Evolutionary conservation across 2,797 vertebrate species (phyloP), one percentile per base, ranked within the genome.

Genomic region (Taenioides sp.): DNA sequence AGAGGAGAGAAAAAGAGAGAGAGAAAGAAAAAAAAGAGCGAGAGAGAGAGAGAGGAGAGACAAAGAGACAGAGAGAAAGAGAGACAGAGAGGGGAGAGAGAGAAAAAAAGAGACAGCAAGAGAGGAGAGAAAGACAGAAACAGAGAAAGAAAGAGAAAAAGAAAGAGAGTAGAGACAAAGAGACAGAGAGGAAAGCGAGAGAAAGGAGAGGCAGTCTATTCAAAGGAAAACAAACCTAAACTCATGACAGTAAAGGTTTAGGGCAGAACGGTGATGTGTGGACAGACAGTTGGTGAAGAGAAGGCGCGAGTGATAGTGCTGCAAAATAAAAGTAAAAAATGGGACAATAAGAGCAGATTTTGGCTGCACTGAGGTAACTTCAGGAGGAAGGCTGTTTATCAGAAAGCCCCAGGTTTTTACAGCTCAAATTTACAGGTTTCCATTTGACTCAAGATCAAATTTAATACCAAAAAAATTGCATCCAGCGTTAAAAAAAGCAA

Each of bases 201-300:
- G 18, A 62, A 43, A 69, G 81, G 22, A 3, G 52, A 55, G 54
- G 11, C n/a, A 87, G 72, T 87, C 82, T 73, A 87, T 88, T 89
- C 76, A 80, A 75, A 86, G 87, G 73, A 86, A 84, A 83, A 82
- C 87, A 74, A 81, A 84, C 86, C 81, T 83, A 80, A 71, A 62
- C 70, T 82, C 79, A 79, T 88, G 86, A 80, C 80, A 65, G 77
- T 72, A 70, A 25, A 4, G 67, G 82, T 85, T 90, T 74, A 70
- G 78, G 84, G 90, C 80, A 75, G 82, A 12, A 87, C 79, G 82
- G 76, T 81, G 84, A 90, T 86, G 86, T 86, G 80, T 86, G 50
- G 20, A 75, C 74, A 71, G 78, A 81, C 77, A 73, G 66, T 67
- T 78, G 82, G 67, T n/a, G 34, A 43, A 0, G 73, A 22, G 60